Evolutionary conservation across 2,797 vertebrate species (phyloP).

Genomic region (Brachyrhaphis roseni): DNA sequence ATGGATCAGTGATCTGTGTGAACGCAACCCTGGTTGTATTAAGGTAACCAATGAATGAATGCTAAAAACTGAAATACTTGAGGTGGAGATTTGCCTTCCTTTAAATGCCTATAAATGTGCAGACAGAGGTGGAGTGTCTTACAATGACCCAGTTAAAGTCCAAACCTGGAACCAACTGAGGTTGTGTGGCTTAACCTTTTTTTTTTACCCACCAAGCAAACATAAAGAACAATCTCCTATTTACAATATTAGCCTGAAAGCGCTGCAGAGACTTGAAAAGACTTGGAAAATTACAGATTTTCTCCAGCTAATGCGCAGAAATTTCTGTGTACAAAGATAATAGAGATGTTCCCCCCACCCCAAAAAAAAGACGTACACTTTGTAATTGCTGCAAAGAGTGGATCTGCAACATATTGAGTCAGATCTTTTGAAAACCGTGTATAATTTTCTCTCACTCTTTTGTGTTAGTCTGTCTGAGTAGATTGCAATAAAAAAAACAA

Average conservation of each 20-base stretch:
- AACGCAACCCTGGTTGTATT: background rate
- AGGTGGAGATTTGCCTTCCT: background rate
- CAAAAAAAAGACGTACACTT: background rate
- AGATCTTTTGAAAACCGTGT: background rate
- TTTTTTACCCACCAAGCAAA: background rate
- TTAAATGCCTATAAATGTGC: background rate
- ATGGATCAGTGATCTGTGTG: background rate
- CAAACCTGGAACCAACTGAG: background rate
- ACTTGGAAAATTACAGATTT: background rate
- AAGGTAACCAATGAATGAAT: background rate
- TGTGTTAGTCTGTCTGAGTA: background rate
- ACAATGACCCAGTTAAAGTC: background rate
- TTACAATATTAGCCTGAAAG: background rate
- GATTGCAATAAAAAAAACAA: background rate
- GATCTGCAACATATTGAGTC: background rate
- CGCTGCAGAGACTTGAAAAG: background rate
- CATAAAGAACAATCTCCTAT: background rate
- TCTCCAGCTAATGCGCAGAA: background rate
- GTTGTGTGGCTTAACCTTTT: background rate
- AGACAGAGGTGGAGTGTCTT: background rate
- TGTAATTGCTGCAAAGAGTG: background rate
- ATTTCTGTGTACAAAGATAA: background rate
- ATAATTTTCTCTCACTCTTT: background rate
- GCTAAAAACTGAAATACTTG: background rate
- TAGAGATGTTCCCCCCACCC: fast-evolving